Evolutionary conservation across 2,888 invertebrate species (phyloP), one percentile per base, ranked within the genome.

Genomic region (Druceiella hillmani): DNA sequence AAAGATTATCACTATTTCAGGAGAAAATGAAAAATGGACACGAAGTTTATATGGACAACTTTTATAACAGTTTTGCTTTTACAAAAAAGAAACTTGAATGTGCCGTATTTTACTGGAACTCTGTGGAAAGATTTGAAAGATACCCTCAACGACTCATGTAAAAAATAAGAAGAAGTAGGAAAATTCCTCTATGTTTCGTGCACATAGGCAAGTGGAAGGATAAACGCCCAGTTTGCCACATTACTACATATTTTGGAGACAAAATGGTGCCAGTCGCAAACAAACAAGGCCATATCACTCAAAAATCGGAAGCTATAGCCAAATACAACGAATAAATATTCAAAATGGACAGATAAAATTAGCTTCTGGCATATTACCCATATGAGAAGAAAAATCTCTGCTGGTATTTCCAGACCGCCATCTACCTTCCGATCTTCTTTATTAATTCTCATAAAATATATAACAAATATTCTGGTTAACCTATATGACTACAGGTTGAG

Each of bases 201-300:
- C 41, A 47, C 40, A 43, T 55, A 33, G 47, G 46, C 17, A 57
- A 57, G 39, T 55, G 55, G 55, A 49, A 41, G 36, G 55, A 57
- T 27, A 50, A 47, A 33, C 33, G 54, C 30, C 52, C 54, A 12
- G 54, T 57, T n/a, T 10, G 44, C 16, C 46, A 52, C 33, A 52
- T 56, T 27, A 47, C 52, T 22, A 50, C 52, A 11, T 42, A 57
- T 46, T 41, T 44, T 48, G 33, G 32, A 36, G 42, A 49, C 41
- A 30, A 40, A 22, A 41, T 53, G 33, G 41, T 33, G 14, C 36
- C 20, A 33, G 33, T 40, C 11, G 43, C 38, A 5, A 46, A 36
- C 30, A 29, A 4, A 12, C 9, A 14, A 4, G 9, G 9, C 3
- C 4, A 16, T n/a, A 3, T 24, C 22, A 33, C 9, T 17, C 7